phyloP scores from a whole-genome alignment of 2,888 invertebrate genomes.

The Entomobrya proxima region DNA sequence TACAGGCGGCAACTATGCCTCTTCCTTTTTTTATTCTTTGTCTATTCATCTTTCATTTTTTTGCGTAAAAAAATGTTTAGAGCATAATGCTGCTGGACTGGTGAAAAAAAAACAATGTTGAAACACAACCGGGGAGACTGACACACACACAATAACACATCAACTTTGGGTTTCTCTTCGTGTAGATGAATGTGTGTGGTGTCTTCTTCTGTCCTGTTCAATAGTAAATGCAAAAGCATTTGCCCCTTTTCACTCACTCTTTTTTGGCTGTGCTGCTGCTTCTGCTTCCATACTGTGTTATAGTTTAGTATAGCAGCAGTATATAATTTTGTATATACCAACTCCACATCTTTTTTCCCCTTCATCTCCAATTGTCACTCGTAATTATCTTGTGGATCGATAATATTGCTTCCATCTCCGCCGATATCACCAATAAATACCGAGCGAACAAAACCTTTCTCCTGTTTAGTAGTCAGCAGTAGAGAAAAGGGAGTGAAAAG shows the following conservation, averaged over 20 bases:
- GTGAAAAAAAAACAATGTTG: slow-evolving; percentile 19
- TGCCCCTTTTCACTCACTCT: slow-evolving; percentile 31
- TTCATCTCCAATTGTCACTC: slow-evolving; percentile 75
- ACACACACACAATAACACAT: neutral
- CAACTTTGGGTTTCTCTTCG: neutral
- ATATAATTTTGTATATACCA: neutral
- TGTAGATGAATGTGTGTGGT: no score
- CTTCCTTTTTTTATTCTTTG: neutral
- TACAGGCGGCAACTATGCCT: neutral
- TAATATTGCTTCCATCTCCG: slow-evolving; percentile 75
- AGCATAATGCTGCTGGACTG: neutral
- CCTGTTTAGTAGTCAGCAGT: slow-evolving; percentile 10
- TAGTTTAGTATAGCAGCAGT: neutral
- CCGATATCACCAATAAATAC: slow-evolving; percentile 72
- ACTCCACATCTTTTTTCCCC: slow-evolving; percentile 65
- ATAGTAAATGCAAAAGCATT: slow-evolving; percentile 19
- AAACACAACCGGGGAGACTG: neutral
- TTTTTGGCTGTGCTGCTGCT: neutral
- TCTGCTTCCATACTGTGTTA: neutral
- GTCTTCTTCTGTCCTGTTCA: slow-evolving; percentile 11
- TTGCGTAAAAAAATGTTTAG: neutral
- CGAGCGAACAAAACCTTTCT: slow-evolving; percentile 3
- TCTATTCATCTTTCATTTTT: neutral
- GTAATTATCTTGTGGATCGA: slow-evolving; percentile 75
- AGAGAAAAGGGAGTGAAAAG: no score